Base-by-base conservation (phyloP, 2,888 invertebrate genomes). In the Glyphotaelius pellucidus region DNA sequence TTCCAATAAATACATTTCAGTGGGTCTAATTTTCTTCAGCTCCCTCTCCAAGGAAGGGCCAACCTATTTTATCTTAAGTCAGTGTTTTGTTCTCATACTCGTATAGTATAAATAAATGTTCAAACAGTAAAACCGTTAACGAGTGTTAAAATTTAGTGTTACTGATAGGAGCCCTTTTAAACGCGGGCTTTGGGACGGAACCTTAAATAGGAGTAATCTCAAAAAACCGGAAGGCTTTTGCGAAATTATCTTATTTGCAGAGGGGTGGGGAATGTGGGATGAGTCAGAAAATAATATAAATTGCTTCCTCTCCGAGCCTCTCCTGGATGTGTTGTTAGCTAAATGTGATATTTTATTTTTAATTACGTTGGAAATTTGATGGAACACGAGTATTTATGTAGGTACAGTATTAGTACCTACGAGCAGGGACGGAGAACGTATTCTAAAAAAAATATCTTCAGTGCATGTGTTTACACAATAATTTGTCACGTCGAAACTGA, bases 141-240 rank as follows among this genome's bases (percentile, higher is more conserved):
- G 81, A 81, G 32, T 81, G 32, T 81, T 81, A 31, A 81, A 81
- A 32, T 32, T 81, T 32, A 81, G 31, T 32, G 81, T 81, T 32
- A 81, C 15, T 31, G 81, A 81, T 81, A 32, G 32, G 25, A 81
- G 4, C 15, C 32, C 81, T 31, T 81, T 81, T 81, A 81, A 31
- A 81, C 81, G 81, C 14, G 81, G 9, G 31, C 1, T 81, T 81
- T 32, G 14, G 81, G 19, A 81, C 81, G 30, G 32, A 81, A 31
- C 30, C 30, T 81, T 81, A 32, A 81, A 81, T 81, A 15, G 4
- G 32, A 81, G 32, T 81, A 31, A 81, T 81, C 81, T 32, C 81
- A 81, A 32, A 81, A 31, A n/a, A 81, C 30, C 81, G 81, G 30
- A 81, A 81, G 30, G 81, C 81, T 81, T 81, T 81, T 15, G 32